These are phyloP conservation scores for Manacus vitellinus DNA, from an alignment of 2,113 vertebrate species.

Conservation along the genomic window DNA sequence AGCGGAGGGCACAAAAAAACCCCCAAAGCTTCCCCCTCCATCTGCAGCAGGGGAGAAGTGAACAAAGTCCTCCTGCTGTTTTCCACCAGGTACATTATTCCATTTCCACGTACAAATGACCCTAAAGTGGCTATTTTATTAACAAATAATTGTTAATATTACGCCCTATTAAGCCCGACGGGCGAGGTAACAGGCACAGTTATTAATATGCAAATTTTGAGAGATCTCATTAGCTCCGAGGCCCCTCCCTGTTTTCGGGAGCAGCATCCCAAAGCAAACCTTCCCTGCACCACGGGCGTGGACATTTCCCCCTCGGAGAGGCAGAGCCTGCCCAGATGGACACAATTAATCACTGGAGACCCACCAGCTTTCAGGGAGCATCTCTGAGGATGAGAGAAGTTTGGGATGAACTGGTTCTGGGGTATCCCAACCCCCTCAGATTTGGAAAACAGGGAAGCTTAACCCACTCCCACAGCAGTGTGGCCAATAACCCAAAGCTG, in stretches of 20 bases:
- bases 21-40: neutral
- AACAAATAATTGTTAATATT: constrained; percentile 11
- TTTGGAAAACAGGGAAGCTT: neutral
- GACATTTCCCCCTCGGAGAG: neutral
- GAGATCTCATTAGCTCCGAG: neutral
- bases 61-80: rapidly evolving
- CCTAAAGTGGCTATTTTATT: neutral
- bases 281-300: neutral
- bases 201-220: constrained; percentile 46
- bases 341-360: neutral
- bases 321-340: neutral
- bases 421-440: neutral
- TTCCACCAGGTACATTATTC: neutral
- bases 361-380: neutral
- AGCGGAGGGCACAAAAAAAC: neutral
- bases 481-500: rapidly evolving
- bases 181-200: neutral
- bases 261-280: neutral
- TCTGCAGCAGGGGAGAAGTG: neutral
- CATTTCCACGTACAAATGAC: neutral
- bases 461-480: neutral
- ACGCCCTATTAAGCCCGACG: neutral
- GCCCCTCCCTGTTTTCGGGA: neutral
- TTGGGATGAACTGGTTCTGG: rapidly evolving
- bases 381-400: rapidly evolving